Base-by-base conservation (phyloP, 2,797 vertebrate species). In the Chiloscyllium punctatum region DNA sequence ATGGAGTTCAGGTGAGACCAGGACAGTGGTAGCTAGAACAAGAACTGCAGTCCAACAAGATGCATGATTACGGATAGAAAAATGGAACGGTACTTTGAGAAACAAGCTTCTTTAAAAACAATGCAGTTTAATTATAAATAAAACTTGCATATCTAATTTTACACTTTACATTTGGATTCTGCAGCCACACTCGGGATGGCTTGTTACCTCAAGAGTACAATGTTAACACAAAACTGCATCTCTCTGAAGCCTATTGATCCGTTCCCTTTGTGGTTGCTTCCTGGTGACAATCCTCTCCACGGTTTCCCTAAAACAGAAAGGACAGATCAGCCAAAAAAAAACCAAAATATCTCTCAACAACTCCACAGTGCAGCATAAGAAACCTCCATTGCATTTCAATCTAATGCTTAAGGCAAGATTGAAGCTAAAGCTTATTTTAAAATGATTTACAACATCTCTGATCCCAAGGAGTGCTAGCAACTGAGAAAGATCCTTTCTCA, bases 281-380 rank as follows among this genome's bases (percentile, higher is more conserved):
- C 0, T 97, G 95, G 8, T 99, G 98, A 97, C 98, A 98, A 95
- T 97, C 94, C 1, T 98, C 97, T 15, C 98, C 98, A 91, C 98
- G 98, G 0, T 96, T 96, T 66, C 98, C 98, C 98, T 99, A 96
- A 0, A 48, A 69, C 37, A 37, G 94, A 74, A 15, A 94, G 0
- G 94, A 0, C 0, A 96, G 30, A 94, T 53, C 53, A 86, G n/a
- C 4, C 57, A 37, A 3, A 2, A 3, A 91, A 21, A 66, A 48
- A 13, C 42, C 82, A 86, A 48, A 37, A n/a, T 37, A 33, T 16
- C 9, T 6, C n/a, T 4, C 79, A 94, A 90, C 82, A 11, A 51
- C 77, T 3, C 79, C 74, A 15, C 3, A 37, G 0, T 23, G 53
- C 53, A 69, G 42, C 23, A 21, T 48, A 18, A 48, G 57, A 84